These are phyloP conservation scores for Acanthurus lineatus DNA, from an alignment of 2,797 vertebrate species.

Conservation along the genomic window DNA sequence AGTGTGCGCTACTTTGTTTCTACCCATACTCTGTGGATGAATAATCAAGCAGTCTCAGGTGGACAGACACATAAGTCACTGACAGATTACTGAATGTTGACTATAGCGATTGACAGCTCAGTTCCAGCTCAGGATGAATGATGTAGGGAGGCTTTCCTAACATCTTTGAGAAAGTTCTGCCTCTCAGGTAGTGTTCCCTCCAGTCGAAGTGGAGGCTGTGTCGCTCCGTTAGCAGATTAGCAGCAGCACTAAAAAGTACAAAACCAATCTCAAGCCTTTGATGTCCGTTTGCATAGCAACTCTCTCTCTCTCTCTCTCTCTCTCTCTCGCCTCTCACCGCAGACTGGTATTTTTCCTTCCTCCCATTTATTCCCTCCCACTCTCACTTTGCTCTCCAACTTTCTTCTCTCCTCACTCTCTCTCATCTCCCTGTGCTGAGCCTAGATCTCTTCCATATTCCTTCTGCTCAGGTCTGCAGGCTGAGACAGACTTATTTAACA, in stretches of 20 bases:
- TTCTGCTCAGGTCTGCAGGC: constrained; percentile 66
- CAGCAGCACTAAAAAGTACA: constrained; percentile 59
- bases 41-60: constrained; percentile 35
- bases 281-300: constrained; percentile 67
- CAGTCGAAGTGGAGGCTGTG: constrained; percentile 31
- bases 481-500: constrained; percentile 80
- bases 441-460: constrained; percentile 70
- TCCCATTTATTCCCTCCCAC: constrained; percentile 61
- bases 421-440: constrained; percentile 69
- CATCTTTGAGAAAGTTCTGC: constrained; percentile 33
- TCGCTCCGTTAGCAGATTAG: constrained; percentile 55
- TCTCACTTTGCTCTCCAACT: constrained; percentile 69
- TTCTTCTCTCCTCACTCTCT: constrained; percentile 62
- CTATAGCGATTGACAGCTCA: constrained; percentile 39
- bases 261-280: constrained; percentile 67
- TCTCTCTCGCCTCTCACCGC: constrained; percentile 27
- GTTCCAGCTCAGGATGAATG: constrained; percentile 27
- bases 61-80: constrained; percentile 41
- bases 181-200: constrained; percentile 34
- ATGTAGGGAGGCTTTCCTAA: constrained; percentile 43
- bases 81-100: constrained; percentile 49
- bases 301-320: constrained; percentile 23
- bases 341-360: constrained; percentile 53
- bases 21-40: constrained; percentile 20
- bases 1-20: background rate